phyloP scores from a whole-genome alignment of 2,888 invertebrate genomes.

The Gastracanthus pulcherrimus region DNA sequence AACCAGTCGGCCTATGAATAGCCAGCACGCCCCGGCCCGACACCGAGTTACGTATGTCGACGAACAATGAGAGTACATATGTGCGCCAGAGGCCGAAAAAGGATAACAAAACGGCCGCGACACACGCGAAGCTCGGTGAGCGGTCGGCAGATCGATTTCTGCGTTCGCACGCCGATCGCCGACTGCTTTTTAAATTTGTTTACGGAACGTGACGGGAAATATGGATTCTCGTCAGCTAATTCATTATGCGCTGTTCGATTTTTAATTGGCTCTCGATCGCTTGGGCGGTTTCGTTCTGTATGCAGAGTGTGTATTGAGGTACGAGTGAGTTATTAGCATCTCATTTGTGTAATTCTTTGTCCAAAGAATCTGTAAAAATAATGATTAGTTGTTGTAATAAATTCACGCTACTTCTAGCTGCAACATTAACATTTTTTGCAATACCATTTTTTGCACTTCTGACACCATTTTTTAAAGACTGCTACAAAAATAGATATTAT shows the following conservation, averaged over 20 bases:
- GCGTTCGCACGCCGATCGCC: neutral
- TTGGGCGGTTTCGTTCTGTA: neutral
- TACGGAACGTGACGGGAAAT: neutral
- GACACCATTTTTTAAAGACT: too few species aligned
- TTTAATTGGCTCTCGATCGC: neutral
- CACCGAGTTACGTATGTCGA: slow-evolving; percentile 36
- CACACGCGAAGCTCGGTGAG: too few species aligned
- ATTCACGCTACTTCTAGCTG: too few species aligned
- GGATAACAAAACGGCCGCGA: too few species aligned
- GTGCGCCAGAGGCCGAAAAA: slow-evolving; percentile 17
- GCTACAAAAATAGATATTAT: too few species aligned
- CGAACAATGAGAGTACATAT: slow-evolving; percentile 21
- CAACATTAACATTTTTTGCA: too few species aligned
- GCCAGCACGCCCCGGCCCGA: neutral
- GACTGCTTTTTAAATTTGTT: neutral
- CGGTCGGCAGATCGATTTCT: too few species aligned
- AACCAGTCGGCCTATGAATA: slow-evolving; percentile 48
- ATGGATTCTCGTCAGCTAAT: neutral
- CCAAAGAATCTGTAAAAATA: too few species aligned
- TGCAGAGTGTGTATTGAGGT: too few species aligned
- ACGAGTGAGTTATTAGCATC: neutral
- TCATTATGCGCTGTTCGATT: neutral
- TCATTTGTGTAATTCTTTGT: neutral
- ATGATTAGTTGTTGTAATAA: too few species aligned
- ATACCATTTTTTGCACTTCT: too few species aligned